Conservation (phyloP, 2,888 invertebrate species). For the Allolobophora icterica region DNA sequence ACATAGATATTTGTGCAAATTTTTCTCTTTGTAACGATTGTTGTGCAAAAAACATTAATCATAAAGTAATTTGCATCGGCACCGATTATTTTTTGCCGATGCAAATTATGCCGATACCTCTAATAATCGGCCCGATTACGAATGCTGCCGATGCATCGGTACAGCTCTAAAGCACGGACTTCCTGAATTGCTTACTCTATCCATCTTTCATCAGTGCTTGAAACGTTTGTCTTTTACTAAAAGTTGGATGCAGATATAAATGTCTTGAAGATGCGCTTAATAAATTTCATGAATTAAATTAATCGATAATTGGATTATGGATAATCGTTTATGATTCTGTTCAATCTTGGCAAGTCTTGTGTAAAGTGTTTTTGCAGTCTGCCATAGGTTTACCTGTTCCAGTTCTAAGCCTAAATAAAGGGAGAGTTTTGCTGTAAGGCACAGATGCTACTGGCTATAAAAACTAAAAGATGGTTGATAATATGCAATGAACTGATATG, state of each 20-base stretch:
- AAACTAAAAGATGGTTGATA: not conserved
- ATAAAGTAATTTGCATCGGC: no score
- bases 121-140: no score
- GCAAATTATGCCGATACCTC: no score
- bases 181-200: not conserved
- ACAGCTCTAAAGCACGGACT: not conserved
- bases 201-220: not conserved
- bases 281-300: not conserved
- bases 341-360: not conserved
- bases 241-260: no score
- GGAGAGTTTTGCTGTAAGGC: not conserved
- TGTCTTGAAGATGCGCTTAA: not conserved
- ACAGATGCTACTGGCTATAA: not conserved
- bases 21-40: no score
- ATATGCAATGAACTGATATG: not conserved
- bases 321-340: no score
- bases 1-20: no score
- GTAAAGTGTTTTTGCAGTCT: not conserved
- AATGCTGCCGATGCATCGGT: no score
- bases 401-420: not conserved
- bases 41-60: no score
- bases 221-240: not conserved
- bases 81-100: no score
- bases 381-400: not conserved
- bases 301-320: not conserved